phyloP scores from a whole-genome alignment of 1,140 invertebrate genomes.

The Bombus confusus region DNA sequence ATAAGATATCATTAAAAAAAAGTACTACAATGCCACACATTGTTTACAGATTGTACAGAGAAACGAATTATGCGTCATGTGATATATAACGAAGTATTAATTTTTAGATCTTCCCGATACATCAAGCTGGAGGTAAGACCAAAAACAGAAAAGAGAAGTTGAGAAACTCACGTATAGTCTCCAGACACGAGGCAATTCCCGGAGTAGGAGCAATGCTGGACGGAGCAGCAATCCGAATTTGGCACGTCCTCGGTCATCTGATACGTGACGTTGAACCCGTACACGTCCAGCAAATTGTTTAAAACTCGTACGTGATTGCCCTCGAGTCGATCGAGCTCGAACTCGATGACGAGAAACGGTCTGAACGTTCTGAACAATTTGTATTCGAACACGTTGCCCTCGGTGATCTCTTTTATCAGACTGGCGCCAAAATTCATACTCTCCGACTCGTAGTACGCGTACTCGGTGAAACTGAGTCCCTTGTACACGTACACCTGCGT shows the following conservation, averaged over 20 bases:
- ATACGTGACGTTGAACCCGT: slow-evolving; percentile 96
- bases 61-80: too few species aligned
- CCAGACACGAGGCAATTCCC: slow-evolving; percentile 90
- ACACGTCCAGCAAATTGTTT: slow-evolving; percentile 91
- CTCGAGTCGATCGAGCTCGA: slow-evolving; percentile 88
- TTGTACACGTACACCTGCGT: slow-evolving; percentile 93
- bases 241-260: slow-evolving; percentile 85
- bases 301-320: slow-evolving; percentile 92
- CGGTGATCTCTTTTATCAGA: slow-evolving; percentile 85
- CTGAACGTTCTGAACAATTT: slow-evolving; percentile 87
- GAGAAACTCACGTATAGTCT: slow-evolving; percentile 86
- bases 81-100: too few species aligned
- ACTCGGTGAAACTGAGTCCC: slow-evolving; percentile 91
- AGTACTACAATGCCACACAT: too few species aligned
- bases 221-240: slow-evolving; percentile 87
- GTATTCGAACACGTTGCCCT: slow-evolving; percentile 87
- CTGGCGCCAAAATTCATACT: slow-evolving; percentile 86
- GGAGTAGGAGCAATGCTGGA: slow-evolving; percentile 90
- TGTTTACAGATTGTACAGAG: too few species aligned
- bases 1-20: background rate
- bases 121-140: accelerated
- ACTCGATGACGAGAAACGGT: slow-evolving; percentile 90
- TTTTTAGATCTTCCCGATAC: too few species aligned
- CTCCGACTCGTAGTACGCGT: slow-evolving; percentile 89
- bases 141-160: background rate